phyloP scores from a whole-genome alignment of 1,140 invertebrate genomes.

The Drosophila quadrilineata region DNA sequence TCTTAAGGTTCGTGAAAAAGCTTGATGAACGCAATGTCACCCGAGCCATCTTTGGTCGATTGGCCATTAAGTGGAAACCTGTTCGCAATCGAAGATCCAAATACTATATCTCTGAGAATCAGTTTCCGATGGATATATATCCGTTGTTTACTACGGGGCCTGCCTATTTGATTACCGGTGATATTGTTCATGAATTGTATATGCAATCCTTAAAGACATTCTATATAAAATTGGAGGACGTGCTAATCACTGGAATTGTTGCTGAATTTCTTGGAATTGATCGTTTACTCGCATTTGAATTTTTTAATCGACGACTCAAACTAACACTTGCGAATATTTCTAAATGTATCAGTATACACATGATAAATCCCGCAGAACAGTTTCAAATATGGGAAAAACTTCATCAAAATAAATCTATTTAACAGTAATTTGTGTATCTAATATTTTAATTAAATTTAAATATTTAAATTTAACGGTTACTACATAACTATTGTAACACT shows the following conservation, averaged over 20 bases:
- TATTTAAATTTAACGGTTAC: too few relatives aligned
- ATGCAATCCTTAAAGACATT: slow-evolving; percentile 84
- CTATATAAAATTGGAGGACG: slow-evolving; percentile 94
- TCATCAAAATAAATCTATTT: too few relatives aligned
- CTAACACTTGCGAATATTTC: slow-evolving; percentile 90
- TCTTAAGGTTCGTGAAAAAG: slow-evolving; percentile 87
- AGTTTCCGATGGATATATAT: slow-evolving; percentile 87
- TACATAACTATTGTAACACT: too few relatives aligned
- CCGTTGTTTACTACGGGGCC: slow-evolving; percentile 93
- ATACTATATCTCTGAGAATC: slow-evolving; percentile 89
- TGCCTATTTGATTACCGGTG: slow-evolving; percentile 89
- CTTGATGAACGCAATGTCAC: slow-evolving; percentile 86
- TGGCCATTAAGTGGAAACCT: slow-evolving; percentile 91
- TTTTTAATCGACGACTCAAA: slow-evolving; percentile 89
- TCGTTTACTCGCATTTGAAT: slow-evolving; percentile 88
- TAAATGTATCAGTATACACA: slow-evolving; percentile 91
- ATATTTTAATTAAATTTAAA: too few relatives aligned
- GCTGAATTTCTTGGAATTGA: slow-evolving; percentile 87
- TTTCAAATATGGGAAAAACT: slow-evolving; percentile 94
- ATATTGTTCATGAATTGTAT: slow-evolving; percentile 87
- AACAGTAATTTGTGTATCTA: too few relatives aligned
- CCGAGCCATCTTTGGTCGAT: slow-evolving; percentile 88
- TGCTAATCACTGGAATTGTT: slow-evolving; percentile 92
- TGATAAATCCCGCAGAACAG: slow-evolving; percentile 92
- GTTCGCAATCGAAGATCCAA: slow-evolving; percentile 91